These are phyloP conservation scores for Parotocinclus haroldoi DNA, from an alignment of 2,797 vertebrate species.

Conservation along the genomic window DNA sequence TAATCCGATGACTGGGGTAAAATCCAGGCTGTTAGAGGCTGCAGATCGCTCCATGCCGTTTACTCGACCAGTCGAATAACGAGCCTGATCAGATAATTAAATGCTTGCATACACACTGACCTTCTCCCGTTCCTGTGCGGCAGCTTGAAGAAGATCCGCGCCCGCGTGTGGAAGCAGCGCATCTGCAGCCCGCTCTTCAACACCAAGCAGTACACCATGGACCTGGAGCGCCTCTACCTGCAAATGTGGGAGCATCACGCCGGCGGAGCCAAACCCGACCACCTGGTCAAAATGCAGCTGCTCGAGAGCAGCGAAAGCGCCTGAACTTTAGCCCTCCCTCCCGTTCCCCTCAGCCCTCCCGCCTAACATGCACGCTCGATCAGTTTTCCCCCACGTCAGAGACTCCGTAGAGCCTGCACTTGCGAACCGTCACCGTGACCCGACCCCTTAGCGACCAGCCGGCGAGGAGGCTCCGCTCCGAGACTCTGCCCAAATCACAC, in stretches of 20 bases:
- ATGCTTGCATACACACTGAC: too few relatives aligned
- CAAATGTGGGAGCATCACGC: slow-evolving; percentile 96
- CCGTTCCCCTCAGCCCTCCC: slow-evolving; percentile 7
- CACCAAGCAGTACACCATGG: slow-evolving; percentile 94
- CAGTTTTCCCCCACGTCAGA: slow-evolving; percentile 45
- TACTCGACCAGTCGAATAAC: too few relatives aligned
- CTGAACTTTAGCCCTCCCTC: slow-evolving; percentile 61
- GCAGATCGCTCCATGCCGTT: too few relatives aligned
- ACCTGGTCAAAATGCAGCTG: slow-evolving; percentile 79
- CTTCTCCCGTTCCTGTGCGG: not conserved
- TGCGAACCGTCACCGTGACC: slow-evolving; percentile 39
- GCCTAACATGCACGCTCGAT: not conserved
- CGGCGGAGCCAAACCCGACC: slow-evolving; percentile 87
- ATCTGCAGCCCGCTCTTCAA: slow-evolving; percentile 98
- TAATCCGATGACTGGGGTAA: too few relatives aligned
- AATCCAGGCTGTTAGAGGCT: too few relatives aligned
- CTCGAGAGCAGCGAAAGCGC: slow-evolving; percentile 84
- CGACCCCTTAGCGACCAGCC: slow-evolving; percentile 50
- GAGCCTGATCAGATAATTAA: too few relatives aligned
- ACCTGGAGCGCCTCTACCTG: slow-evolving; percentile 92
- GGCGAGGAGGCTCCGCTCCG: slow-evolving; percentile 54
- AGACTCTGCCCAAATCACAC: slow-evolving; percentile 53
- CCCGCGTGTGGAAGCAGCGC: slow-evolving; percentile 95
- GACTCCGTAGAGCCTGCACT: slow-evolving; percentile 62
- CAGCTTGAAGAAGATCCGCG: slow-evolving; percentile 93